phyloP scores from a whole-genome alignment of 2,888 invertebrate genomes.

The Alentia gelatinosa region DNA sequence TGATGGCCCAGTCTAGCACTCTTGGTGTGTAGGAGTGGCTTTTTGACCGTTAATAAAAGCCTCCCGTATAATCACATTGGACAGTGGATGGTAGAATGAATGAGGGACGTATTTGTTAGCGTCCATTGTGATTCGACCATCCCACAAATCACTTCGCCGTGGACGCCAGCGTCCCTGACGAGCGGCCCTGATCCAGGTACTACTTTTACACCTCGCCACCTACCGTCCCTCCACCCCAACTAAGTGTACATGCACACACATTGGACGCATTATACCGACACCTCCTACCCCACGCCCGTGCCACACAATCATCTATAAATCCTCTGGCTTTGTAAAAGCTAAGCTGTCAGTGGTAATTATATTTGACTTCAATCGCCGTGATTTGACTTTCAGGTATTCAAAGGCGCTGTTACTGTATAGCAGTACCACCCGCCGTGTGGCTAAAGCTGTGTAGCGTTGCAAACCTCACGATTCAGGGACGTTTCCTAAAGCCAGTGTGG shows the following conservation, averaged over 20 bases:
- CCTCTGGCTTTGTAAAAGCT: background rate
- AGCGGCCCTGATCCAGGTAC: background rate
- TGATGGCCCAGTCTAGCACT: too few relatives aligned
- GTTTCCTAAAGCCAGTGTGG: background rate
- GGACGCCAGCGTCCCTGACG: background rate
- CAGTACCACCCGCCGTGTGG: background rate
- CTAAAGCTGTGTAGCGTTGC: background rate
- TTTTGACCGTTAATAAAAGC: too few relatives aligned
- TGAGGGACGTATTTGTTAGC: background rate
- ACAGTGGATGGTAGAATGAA: too few relatives aligned
- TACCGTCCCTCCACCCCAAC: background rate
- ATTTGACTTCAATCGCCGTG: background rate
- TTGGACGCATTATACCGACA: background rate
- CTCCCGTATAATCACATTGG: too few relatives aligned
- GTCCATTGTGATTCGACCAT: background rate
- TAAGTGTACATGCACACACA: background rate
- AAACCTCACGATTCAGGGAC: background rate
- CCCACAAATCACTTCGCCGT: background rate
- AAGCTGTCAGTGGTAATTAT: background rate
- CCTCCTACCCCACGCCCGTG: too few relatives aligned
- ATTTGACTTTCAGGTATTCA: too few relatives aligned
- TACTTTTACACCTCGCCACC: background rate
- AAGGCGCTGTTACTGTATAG: too few relatives aligned
- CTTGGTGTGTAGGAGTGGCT: too few relatives aligned
- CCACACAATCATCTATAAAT: background rate